These are phyloP conservation scores for Brachyopa scutellaris DNA, from an alignment of 2,888 invertebrate genomes.

Conservation along the genomic window DNA sequence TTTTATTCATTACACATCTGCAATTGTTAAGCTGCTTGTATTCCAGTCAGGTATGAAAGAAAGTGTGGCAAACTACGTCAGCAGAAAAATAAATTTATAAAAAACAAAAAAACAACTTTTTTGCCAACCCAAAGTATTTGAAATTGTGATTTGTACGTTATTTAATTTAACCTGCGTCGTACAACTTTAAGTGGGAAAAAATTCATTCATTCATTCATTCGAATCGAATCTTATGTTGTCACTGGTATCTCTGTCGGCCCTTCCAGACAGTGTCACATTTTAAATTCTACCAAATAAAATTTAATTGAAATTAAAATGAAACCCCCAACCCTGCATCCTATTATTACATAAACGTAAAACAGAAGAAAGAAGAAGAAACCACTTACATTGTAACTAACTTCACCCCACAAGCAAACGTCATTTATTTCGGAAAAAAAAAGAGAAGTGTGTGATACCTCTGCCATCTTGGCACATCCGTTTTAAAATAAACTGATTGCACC, in stretches of 20 bases:
- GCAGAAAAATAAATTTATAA: conserved; percentile 15
- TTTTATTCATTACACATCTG: conserved; percentile 38
- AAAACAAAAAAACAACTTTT: background rate
- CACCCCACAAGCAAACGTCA: background rate
- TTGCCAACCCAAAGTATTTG: conserved; percentile 4
- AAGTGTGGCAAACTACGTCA: conserved; percentile 53
- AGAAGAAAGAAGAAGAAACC: background rate
- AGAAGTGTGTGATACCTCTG: background rate
- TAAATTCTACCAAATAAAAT: conserved; percentile 38
- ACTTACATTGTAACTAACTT: conserved; percentile 15
- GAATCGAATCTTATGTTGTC: too few species aligned
- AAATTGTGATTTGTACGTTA: conserved; percentile 27
- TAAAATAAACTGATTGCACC: conserved; percentile 10
- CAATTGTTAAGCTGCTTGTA: conserved; percentile 20
- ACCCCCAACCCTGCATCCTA: background rate
- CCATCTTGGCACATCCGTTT: conserved; percentile 41
- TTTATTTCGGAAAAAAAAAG: background rate
- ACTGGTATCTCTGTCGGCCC: background rate
- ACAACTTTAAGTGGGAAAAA: background rate
- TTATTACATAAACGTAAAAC: conserved; percentile 26
- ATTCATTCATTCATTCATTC: conserved; percentile 28
- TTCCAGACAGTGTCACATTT: conserved; percentile 56
- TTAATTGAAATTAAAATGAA: conserved; percentile 6
- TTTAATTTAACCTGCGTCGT: conserved; percentile 22
- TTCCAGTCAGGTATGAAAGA: conserved; percentile 40